Evolutionary conservation across 2,113 vertebrate species (phyloP).

Genomic region (Columba janthina): DNA sequence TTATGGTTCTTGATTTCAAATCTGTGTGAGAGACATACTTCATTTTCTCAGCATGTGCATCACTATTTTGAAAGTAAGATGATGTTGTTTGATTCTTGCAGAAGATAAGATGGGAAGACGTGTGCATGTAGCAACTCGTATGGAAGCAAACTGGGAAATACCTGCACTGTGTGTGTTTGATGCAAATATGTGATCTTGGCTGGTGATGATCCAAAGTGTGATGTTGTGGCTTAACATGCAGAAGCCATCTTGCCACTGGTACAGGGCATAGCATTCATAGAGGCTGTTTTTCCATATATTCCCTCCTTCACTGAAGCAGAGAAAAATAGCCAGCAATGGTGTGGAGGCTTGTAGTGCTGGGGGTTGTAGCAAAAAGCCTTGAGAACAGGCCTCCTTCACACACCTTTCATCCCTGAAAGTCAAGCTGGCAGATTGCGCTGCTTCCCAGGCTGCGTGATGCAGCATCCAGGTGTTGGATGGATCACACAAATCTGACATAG

Average conservation of each 20-base stretch:
- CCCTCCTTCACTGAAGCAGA: not conserved
- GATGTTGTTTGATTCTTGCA: not conserved
- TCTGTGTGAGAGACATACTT: not conserved
- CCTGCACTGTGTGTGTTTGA: not conserved
- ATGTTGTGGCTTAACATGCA: not conserved
- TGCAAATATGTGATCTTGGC: not conserved
- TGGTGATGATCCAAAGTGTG: not conserved
- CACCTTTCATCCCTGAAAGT: not conserved
- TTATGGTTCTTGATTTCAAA: not conserved
- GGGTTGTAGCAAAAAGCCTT: not conserved
- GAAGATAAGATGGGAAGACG: not conserved
- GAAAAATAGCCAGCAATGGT: not conserved
- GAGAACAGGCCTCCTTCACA: not conserved
- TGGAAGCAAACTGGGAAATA: not conserved
- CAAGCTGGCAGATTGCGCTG: not conserved
- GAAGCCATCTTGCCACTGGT: not conserved
- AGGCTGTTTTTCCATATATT: accelerated
- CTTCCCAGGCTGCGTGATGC: accelerated
- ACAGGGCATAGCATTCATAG: not conserved
- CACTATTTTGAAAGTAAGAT: not conserved
- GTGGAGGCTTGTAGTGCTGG: not conserved
- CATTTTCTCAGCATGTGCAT: not conserved
- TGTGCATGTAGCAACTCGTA: not conserved
- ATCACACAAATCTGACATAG: not conserved
- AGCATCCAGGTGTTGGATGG: not conserved